Evolutionary conservation across 2,113 vertebrate species (phyloP).

Genomic region (Hippocampus zosterae): DNA sequence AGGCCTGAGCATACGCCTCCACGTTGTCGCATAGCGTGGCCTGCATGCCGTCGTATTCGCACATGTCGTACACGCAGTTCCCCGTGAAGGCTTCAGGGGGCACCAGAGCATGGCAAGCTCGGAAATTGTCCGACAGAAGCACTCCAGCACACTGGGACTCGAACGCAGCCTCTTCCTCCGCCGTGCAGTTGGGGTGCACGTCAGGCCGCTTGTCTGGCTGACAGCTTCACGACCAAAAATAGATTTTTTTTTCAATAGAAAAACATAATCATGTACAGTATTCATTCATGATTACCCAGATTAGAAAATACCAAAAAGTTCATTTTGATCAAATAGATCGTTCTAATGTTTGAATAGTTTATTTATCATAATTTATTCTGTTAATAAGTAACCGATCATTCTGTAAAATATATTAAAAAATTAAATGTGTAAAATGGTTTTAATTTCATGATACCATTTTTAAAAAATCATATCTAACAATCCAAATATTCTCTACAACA

Average conservation of each 20-base stretch:
- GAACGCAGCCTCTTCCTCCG: conserved; percentile 45
- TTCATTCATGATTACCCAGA: no score
- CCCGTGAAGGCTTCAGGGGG: conserved; percentile 62
- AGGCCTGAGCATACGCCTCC: conserved; percentile 75
- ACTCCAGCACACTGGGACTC: conserved; percentile 49
- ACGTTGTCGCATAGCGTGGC: conserved; percentile 74
- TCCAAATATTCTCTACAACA: no score
- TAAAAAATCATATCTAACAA: no score
- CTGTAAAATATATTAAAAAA: no score
- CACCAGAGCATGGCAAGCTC: conserved; percentile 63
- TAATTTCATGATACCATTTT: no score
- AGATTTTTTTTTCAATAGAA: no score
- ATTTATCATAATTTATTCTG: no score
- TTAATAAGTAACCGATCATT: no score
- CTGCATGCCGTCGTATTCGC: conserved; percentile 73
- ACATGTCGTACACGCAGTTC: conserved; percentile 76
- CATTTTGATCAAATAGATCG: neutral
- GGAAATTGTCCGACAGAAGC: conserved; percentile 61
- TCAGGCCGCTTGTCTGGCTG: conserved; percentile 64
- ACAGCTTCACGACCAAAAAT: conserved; percentile 61
- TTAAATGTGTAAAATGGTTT: neutral
- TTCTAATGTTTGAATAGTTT: no score
- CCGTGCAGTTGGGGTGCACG: conserved; percentile 60
- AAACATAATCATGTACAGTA: no score
- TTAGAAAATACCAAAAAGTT: no score